Evolutionary conservation across 2,113 vertebrate species (phyloP).

Genomic region (Cercopithecus mona): DNA sequence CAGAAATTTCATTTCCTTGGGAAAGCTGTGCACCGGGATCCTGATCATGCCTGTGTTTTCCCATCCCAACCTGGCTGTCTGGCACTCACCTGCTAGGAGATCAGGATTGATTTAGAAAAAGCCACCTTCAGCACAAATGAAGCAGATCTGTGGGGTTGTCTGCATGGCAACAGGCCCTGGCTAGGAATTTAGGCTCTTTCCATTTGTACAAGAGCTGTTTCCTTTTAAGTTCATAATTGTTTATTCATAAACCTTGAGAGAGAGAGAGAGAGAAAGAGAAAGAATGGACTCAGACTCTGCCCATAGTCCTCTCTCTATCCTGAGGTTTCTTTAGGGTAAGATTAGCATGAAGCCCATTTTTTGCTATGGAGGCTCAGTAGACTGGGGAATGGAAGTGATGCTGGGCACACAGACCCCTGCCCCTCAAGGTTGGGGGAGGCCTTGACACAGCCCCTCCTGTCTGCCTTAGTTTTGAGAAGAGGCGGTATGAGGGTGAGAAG

Average conservation of each 20-base stretch:
- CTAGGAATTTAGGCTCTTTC: not conserved
- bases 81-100: not conserved
- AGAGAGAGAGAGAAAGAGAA: no score
- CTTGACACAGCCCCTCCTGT: not conserved
- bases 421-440: not conserved
- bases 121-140: not conserved
- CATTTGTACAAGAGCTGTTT: not conserved
- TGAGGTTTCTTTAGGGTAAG: not conserved
- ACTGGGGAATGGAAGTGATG: not conserved
- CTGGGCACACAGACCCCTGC: not conserved
- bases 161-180: not conserved
- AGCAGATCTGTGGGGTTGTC: not conserved
- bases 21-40: not conserved
- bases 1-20: not conserved
- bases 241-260: not conserved
- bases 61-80: not conserved
- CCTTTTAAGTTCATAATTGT: conserved; percentile 42
- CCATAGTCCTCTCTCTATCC: not conserved
- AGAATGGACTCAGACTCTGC: not conserved
- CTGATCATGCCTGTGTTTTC: not conserved
- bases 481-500: conserved; percentile 38
- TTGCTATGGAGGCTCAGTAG: not conserved
- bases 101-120: not conserved
- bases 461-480: conserved; percentile 32
- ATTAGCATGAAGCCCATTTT: not conserved